These are phyloP conservation scores for Drosophila lutescens DNA, from an alignment of 2,888 invertebrate genomes.

Conservation along the genomic window DNA sequence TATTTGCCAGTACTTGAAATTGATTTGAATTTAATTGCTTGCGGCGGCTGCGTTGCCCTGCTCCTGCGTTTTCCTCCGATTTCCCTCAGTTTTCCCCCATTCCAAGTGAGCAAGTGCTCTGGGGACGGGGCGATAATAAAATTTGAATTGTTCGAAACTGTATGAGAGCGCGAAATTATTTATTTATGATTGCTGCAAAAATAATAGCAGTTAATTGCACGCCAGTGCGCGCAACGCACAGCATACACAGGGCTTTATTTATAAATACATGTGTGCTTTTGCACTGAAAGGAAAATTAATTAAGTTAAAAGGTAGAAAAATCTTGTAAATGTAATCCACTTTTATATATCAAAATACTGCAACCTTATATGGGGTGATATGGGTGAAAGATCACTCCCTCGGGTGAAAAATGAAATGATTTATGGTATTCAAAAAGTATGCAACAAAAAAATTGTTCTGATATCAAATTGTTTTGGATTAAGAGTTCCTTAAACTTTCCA, in stretches of 20 bases:
- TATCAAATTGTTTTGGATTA: no score
- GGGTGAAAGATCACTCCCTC: no score
- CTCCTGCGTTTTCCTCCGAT: constrained; percentile 10
- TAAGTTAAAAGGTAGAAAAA: no score
- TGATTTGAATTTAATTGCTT: constrained; percentile 82
- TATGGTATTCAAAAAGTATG: no score
- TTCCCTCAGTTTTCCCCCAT: background rate
- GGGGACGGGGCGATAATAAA: constrained; percentile 67
- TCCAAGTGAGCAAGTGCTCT: background rate
- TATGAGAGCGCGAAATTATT: constrained; percentile 80
- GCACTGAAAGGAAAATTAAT: constrained; percentile 18
- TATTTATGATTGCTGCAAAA: constrained; percentile 81
- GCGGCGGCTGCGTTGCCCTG: constrained; percentile 37
- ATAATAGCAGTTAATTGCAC: constrained; percentile 83
- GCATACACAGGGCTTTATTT: constrained; percentile 18
- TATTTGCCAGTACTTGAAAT: constrained; percentile 81
- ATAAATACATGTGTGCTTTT: constrained; percentile 7
- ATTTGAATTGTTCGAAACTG: constrained; percentile 78
- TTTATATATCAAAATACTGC: no score
- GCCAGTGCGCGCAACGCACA: constrained; percentile 51
- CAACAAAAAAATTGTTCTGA: no score
- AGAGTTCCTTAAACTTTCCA: no score
- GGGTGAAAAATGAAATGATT: no score
- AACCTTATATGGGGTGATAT: no score
- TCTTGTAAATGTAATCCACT: no score